Evolutionary conservation across 2,888 invertebrate genomes (phyloP).

Genomic region (Osedax frankpressi): DNA sequence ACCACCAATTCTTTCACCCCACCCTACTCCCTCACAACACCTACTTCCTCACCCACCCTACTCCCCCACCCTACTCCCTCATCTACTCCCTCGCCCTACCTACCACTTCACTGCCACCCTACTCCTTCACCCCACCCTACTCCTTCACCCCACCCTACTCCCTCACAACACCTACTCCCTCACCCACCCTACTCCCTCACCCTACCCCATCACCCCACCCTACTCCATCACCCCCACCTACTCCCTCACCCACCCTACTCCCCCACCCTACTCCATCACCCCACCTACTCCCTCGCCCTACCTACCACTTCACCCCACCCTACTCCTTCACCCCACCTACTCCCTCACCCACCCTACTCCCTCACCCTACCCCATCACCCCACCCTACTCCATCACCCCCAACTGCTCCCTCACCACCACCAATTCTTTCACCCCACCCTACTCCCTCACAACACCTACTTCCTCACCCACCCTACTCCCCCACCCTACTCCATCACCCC

Average conservation of each 20-base stretch:
- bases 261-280: neutral
- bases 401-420: neutral
- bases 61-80: neutral
- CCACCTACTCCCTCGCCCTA: neutral
- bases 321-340: neutral
- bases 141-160: neutral
- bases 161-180: neutral
- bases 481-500: conserved; percentile 37
- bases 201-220: neutral
- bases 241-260: neutral
- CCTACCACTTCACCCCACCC: neutral
- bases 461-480: neutral
- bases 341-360: neutral
- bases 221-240: neutral
- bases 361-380: neutral
- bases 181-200: neutral
- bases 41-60: too few species aligned
- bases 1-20: too few species aligned
- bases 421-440: neutral
- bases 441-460: neutral
- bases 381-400: neutral
- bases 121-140: neutral
- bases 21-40: too few species aligned
- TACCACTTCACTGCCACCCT: neutral
- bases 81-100: neutral